Conservation (phyloP, 2,797 vertebrate genomes). For the Muraenolepis orangiensis region DNA sequence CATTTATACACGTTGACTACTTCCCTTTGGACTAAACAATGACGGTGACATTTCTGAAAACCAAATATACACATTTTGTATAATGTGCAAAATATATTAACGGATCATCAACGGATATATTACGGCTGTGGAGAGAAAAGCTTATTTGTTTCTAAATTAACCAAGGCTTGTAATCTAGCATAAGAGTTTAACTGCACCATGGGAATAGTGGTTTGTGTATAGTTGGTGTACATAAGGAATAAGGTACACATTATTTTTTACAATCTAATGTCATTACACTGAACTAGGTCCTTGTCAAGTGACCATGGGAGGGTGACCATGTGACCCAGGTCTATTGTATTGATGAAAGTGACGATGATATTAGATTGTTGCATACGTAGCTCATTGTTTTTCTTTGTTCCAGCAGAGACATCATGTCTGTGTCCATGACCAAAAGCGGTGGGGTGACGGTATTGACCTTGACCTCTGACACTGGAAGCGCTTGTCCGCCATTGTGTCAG, state of each 20-base stretch:
- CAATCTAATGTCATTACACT: background rate
- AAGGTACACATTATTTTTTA: background rate
- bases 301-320: background rate
- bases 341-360: background rate
- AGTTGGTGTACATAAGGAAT: background rate
- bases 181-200: too few species aligned
- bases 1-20: background rate
- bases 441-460: constrained; percentile 65
- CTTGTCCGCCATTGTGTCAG: constrained; percentile 61
- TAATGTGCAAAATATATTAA: too few species aligned
- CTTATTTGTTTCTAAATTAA: background rate
- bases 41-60: too few species aligned
- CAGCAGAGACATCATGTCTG: constrained; percentile 55
- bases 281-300: background rate
- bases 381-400: background rate
- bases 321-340: background rate
- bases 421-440: constrained; percentile 40
- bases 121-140: background rate
- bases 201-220: background rate
- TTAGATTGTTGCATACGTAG: background rate
- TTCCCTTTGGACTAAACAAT: background rate
- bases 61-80: too few species aligned
- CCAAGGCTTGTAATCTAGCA: too few species aligned
- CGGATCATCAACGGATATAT: too few species aligned
- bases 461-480: constrained; percentile 50